Evolutionary conservation across 2,797 vertebrate species (phyloP).

Genomic region (Diplodus sargus): DNA sequence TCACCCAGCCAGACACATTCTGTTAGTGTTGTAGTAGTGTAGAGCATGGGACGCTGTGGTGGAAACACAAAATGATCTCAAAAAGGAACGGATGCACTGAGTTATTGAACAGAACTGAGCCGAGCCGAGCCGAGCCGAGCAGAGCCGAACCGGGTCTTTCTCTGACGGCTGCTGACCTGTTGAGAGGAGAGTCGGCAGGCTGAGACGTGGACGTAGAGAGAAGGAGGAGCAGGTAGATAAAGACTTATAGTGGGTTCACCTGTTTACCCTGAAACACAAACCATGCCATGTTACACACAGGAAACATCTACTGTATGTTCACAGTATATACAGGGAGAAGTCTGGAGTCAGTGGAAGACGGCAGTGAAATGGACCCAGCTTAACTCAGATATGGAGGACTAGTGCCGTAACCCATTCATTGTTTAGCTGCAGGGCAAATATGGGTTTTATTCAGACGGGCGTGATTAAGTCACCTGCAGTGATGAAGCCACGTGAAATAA

Average conservation of each 20-base stretch:
- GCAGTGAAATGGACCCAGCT: background rate
- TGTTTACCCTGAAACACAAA: background rate
- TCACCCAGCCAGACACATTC: background rate
- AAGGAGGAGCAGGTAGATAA: background rate
- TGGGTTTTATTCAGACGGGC: background rate
- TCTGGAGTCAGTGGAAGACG: conserved; percentile 12
- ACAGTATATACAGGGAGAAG: background rate
- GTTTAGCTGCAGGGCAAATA: background rate
- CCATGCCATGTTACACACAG: too few relatives aligned
- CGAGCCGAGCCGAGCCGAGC: too few relatives aligned
- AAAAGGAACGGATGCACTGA: conserved; percentile 42
- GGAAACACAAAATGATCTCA: conserved; percentile 5
- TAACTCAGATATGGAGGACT: background rate
- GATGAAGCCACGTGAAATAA: background rate
- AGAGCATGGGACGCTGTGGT: background rate
- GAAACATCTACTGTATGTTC: background rate
- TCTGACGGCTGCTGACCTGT: conserved; percentile 19
- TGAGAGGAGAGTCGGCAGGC: conserved; percentile 36
- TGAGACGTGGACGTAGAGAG: background rate
- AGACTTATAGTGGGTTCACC: background rate
- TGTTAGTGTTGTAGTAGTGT: background rate
- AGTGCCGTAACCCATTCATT: background rate
- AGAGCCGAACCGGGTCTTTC: background rate
- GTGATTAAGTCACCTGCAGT: background rate
- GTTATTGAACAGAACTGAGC: conserved; percentile 54